phyloP scores from a whole-genome alignment of 2,888 invertebrate species.

The Timema podura region DNA sequence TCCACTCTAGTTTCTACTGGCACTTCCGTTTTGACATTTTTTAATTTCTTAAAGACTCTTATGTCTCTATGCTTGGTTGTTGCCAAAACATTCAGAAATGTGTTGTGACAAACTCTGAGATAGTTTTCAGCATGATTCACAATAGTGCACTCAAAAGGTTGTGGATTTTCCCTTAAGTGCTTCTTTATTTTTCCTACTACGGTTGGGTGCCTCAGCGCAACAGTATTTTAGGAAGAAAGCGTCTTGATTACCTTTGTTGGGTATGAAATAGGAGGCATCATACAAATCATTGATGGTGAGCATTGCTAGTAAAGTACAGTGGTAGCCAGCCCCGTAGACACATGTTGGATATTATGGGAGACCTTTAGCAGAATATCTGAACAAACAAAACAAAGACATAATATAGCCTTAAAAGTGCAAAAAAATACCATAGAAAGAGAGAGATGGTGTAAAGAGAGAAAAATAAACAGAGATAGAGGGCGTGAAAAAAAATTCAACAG shows the following conservation, averaged over 20 bases:
- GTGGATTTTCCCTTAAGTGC: too few species aligned
- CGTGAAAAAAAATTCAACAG: too few species aligned
- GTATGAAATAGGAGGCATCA: background rate
- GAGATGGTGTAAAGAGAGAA: too few species aligned
- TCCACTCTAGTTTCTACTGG: background rate
- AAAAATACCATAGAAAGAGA: too few species aligned
- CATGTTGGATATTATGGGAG: background rate
- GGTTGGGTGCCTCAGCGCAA: background rate
- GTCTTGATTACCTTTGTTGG: background rate
- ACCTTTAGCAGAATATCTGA: background rate
- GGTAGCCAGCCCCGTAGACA: background rate
- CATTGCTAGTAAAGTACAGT: too few species aligned
- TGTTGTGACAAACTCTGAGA: background rate
- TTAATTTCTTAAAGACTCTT: background rate
- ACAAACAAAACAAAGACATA: too few species aligned
- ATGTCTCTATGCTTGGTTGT: background rate
- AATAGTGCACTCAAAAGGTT: too few species aligned
- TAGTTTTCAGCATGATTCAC: too few species aligned
- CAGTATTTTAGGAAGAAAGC: background rate
- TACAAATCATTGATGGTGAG: background rate
- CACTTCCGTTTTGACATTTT: background rate
- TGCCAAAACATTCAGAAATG: background rate
- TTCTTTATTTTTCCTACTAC: background rate
- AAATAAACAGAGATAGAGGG: too few species aligned
- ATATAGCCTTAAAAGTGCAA: too few species aligned